These are phyloP conservation scores for Gopherus flavomarginatus DNA, from an alignment of 2,113 vertebrate genomes.

Conservation along the genomic window DNA sequence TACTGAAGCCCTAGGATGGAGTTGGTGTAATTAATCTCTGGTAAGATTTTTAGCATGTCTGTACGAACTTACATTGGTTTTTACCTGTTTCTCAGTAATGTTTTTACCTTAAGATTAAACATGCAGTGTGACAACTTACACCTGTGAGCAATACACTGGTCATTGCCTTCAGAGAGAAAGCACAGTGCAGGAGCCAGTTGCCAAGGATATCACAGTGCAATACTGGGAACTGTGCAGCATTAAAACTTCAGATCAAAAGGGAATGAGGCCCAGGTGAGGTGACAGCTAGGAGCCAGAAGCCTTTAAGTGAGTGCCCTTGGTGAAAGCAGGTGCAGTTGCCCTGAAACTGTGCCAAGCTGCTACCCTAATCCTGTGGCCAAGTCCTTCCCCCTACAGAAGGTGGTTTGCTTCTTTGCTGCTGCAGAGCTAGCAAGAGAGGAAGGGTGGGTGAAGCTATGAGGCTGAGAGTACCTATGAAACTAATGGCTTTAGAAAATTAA, in stretches of 20 bases:
- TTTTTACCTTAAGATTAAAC: not conserved
- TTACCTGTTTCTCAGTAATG: not conserved
- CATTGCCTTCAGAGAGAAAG: not conserved
- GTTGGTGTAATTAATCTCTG: not conserved
- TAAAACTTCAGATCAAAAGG: not conserved
- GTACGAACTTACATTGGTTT: not conserved
- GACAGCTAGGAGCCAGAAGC: not conserved
- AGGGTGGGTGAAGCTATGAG: not conserved
- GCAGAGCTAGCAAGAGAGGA: conserved; percentile 40
- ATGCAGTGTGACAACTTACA: too few relatives aligned
- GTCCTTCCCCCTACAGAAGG: conserved; percentile 47
- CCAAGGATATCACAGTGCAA: not conserved
- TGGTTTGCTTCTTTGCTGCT: conserved; percentile 63
- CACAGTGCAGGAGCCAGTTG: not conserved
- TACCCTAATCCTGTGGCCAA: conserved; percentile 53
- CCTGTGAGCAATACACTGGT: not conserved
- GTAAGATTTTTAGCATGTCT: not conserved
- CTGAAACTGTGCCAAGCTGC: not conserved
- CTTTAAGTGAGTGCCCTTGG: not conserved
- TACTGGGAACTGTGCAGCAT: not conserved
- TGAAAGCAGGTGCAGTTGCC: not conserved
- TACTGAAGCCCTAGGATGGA: not conserved
- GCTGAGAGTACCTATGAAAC: not conserved
- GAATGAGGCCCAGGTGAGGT: not conserved
- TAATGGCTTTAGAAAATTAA: not conserved